Evolutionary conservation across 2,888 invertebrate species (phyloP).

Genomic region (Frankliniella intonsa): DNA sequence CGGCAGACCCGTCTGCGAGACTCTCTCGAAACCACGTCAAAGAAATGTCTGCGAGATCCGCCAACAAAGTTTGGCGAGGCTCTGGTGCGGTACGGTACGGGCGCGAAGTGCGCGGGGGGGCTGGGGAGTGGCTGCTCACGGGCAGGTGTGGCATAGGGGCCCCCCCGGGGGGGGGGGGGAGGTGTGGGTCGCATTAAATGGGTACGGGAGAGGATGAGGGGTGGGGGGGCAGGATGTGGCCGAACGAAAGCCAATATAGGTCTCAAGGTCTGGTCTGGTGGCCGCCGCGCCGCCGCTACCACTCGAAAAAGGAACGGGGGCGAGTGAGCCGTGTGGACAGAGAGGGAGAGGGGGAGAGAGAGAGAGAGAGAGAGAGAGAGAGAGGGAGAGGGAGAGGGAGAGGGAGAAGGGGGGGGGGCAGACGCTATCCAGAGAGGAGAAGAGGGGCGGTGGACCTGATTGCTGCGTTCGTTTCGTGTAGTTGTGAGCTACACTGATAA

Average conservation of each 20-base stretch:
- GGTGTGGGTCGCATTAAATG: neutral
- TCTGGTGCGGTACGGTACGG: neutral
- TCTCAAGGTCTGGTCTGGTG: neutral
- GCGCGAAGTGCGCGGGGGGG: neutral
- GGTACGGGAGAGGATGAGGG: neutral
- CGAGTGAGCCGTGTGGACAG: neutral
- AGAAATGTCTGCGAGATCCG: too few relatives aligned
- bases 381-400: constrained; percentile 10
- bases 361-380: neutral
- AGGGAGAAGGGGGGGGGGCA: neutral
- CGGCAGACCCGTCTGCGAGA: neutral
- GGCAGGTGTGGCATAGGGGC: neutral
- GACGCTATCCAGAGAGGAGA: neutral
- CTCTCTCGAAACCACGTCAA: neutral
- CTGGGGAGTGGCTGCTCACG: neutral
- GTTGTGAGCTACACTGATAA: too few relatives aligned
- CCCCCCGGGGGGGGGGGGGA: neutral
- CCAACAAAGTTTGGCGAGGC: neutral
- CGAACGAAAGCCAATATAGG: constrained; percentile 24
- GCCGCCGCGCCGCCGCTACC: neutral
- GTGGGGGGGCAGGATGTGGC: constrained; percentile 9
- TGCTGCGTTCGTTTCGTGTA: neutral
- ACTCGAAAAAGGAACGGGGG: neutral
- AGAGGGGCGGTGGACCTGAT: neutral
- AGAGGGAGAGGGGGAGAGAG: neutral